Percentiles rank a stretch among this genome's conserved stretches.
These are phyloP conservation scores for Neomonachus schauinslandi DNA, from an alignment of 2,113 vertebrate species.

Conservation along the genomic window DNA sequence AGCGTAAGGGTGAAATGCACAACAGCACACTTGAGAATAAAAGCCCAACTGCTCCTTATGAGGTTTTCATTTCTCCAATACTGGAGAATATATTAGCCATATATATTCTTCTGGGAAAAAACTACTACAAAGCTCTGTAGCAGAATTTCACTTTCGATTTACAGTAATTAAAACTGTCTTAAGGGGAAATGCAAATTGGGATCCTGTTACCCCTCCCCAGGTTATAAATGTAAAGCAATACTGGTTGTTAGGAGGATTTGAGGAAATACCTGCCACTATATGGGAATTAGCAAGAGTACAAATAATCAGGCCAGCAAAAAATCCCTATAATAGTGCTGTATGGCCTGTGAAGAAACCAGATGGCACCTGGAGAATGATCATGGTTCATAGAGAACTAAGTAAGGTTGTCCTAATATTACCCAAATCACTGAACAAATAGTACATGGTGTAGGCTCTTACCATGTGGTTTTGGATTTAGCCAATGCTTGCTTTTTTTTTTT, in stretches of 20 bases:
- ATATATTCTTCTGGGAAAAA: neutral
- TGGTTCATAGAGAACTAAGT: neutral
- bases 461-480: neutral
- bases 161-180: neutral
- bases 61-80: neutral
- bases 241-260: neutral
- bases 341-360: neutral
- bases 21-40: neutral
- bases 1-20: neutral
- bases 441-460: neutral
- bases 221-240: neutral
- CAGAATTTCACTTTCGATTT: neutral
- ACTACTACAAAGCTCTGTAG: neutral
- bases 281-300: neutral
- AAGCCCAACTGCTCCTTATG: neutral
- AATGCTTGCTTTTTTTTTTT: neutral
- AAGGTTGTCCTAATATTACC: neutral
- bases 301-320: neutral
- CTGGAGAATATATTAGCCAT: neutral
- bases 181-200: neutral
- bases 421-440: neutral
- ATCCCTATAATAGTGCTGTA: neutral
- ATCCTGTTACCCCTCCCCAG: neutral
- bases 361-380: neutral
- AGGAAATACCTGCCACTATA: neutral